Base-by-base conservation (phyloP, 2,888 invertebrate genomes). In the Phalangium opilio region DNA sequence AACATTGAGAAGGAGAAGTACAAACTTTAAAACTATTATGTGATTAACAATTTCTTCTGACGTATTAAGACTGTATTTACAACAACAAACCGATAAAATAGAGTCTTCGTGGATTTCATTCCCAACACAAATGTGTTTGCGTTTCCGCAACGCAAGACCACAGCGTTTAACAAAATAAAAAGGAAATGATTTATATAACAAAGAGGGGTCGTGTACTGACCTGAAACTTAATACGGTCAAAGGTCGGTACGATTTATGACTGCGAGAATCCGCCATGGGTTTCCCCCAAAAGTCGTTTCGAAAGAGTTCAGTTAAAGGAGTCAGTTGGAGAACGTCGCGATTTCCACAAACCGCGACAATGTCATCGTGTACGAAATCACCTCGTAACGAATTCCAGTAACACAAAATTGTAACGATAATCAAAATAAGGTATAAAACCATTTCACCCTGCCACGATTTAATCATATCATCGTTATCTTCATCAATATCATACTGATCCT, bases 221-320 rank as follows among this genome's bases (percentile, higher is more conserved):
- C 86, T 77, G 71, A 87, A 87, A 8, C 83, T 79, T 44, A 86
- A 70, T 43, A 81, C 79, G 14, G 84, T 84, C 55, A 87, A 69
- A 36, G 87, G 86, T 58, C 86, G 73, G 67, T 86, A 86, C 45
- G 84, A 84, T 71, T 86, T 86, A 69, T 86, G 87, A 60, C 84
- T 85, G 62, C 73, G 74, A 45, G 76, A 69, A 61, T 83, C 81
- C n/a, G 76, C 73, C 81, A 87, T 83, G 32, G 82, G 78, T 46
- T 79, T 81, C n/a, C 86, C 86, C 87, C 86, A 87, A 65, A 85
- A 87, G 67, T 87, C 87, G 64, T 84, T 81, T 59, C 71, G 70
- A 61, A 83, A 77, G 58, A 81, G 71, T 59, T 73, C 73, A 53
- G 70, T 62, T 58, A 81, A 65, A 27, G 76, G 68, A 52, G 74